Percentiles rank a stretch among this genome's conserved stretches.
phyloP scores from a whole-genome alignment of 2,888 invertebrate species.

The Sceliomorpha sp. region DNA sequence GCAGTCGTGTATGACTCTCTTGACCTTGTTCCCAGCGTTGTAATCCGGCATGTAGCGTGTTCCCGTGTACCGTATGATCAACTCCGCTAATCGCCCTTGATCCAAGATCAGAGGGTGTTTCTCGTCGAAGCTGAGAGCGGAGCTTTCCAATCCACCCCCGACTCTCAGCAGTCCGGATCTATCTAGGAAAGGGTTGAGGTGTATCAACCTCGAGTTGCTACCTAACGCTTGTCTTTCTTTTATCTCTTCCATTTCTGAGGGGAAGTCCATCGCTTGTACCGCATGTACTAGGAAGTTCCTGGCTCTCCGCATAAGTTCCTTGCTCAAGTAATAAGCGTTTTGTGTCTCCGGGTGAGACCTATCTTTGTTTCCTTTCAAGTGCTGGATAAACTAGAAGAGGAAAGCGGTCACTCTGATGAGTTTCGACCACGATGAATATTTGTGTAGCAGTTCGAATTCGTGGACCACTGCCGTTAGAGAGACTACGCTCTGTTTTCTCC shows the following conservation, averaged over 20 bases:
- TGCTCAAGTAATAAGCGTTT: neutral
- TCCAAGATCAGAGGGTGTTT: too few species aligned
- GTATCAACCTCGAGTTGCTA: neutral
- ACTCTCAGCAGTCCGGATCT: neutral
- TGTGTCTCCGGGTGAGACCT: neutral
- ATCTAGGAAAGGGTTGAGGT: neutral
- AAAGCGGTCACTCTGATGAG: neutral
- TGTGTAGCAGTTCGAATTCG: neutral
- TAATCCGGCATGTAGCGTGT: too few species aligned
- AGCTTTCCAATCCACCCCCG: too few species aligned
- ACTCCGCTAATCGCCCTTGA: too few species aligned
- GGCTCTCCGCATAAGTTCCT: neutral
- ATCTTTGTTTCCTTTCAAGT: neutral
- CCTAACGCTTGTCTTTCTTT: neutral
- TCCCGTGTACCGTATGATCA: neutral
- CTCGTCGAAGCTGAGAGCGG: too few species aligned
- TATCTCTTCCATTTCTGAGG: neutral
- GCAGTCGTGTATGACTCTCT: neutral
- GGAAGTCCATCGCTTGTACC: neutral
- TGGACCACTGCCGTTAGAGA: neutral
- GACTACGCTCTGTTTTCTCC: neutral
- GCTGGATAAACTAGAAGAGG: neutral
- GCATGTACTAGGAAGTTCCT: neutral
- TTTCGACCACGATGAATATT: neutral
- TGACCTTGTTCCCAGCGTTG: neutral